Evolutionary conservation across 1,140 invertebrate species (phyloP), one percentile per base, ranked within the genome.

Genomic region (Lamellibrachia luymesi): DNA sequence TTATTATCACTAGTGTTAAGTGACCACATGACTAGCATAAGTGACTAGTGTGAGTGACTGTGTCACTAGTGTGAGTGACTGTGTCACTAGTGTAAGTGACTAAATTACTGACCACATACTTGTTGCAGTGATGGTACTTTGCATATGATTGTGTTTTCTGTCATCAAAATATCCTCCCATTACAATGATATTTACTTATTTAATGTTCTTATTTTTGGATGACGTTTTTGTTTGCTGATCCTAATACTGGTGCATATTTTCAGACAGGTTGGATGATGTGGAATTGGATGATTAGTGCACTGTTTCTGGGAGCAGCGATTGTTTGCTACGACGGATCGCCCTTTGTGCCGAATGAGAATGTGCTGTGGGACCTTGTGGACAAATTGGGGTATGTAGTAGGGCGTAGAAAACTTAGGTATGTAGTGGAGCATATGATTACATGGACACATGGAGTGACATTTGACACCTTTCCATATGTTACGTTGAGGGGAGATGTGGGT

Each of bases 201-300:
- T 38, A 38, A 38, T 38, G 38, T 38, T 1, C 0, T 38, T 38
- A 38, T 38, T 38, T 38, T 38, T 38, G 38, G 38, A 38, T 38
- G 1, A 38, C 1, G 38, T 38, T 38, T 38, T 38, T 38, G 38
- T 38, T 38, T 38, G 38, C 38, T 38, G 38, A 22, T 80, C 2
- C 25, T 80, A 80, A 80, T 10, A 80, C 64, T 80, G 64, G 64
- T 80, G 64, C 22, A 27, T 80, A 92, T 93, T 93, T 94, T 17
- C 91, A 97, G 97, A 96, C 97, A 90, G 97, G 97, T 50, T 97
- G 97, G 97, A 97, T 97, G 97, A 97, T 97, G 97, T 97, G 97
- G 97, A 97, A 97, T 95, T 97, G 97, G 97, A 93, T 97, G 92
- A 95, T 96, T 10, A 95, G 95, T 10, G 94, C 94, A 22, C 93